Evolutionary conservation across 2,888 invertebrate species (phyloP), one percentile per base, ranked within the genome.

Genomic region (Zhengitettix transpicula): DNA sequence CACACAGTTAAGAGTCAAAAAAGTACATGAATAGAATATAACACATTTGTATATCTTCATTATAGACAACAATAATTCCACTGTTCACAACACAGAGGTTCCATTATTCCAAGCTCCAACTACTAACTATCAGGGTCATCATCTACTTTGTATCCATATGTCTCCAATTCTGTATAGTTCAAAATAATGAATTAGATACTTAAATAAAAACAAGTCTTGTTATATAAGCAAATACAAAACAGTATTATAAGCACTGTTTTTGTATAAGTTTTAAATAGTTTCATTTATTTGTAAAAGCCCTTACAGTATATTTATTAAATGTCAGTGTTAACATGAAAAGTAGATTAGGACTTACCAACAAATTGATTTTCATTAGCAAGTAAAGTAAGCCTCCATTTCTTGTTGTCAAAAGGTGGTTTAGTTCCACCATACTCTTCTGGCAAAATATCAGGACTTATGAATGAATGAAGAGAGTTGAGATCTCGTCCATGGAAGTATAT

Each of bases 401-500:
- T 67, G 63, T 75, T 75, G 63, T 74, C 72, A 62, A 74, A 75
- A n/a, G 17, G 52, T 10, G 59, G 61, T 44, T 61, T 61, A 42
- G 62, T 63, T 14, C 73, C 73, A 9, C 72, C 75, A 60, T 73
- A 71, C 57, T 75, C 74, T 17, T 66, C 62, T 1, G 77, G 77
- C 17, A 78, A 67, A 58, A 71, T 67, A 17, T 72, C 70, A 14
- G 69, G 68, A 47, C 70, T 70, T 17, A 78, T 67, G 62, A 68
- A 69, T 41, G 73, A 69, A 58, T 73, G 71, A 8, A 78, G 67
- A 14, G 71, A 70, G 10, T 67, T 66, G 52, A 73, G 67, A 62
- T 74, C 71, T 12, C 67, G 65, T 7, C 77, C 77, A 67, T 77
- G 75, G 57, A 77, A 70, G 63, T 71, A 68, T 44, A 78, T 68